A percentile compares a stretch with the other conserved stretches of the same genome.
Conservation (phyloP, 2,797 vertebrate species). For the Myoxocephalus aenaeus region DNA sequence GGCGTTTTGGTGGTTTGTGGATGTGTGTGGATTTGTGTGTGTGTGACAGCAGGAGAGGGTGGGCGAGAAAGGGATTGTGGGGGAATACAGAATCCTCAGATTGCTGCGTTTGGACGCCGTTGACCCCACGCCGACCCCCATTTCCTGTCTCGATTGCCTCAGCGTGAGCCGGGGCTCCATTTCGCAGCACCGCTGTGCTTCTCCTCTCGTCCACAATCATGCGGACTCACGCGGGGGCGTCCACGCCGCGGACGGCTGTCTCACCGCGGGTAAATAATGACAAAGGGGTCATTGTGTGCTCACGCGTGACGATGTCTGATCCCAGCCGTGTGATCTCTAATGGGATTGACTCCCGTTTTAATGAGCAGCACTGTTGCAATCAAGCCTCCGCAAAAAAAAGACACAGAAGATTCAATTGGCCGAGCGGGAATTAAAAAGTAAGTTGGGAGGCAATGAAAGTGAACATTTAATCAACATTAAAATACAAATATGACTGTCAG, state of each 20-base stretch:
- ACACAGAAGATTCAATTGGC: conserved; percentile 11
- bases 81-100: conserved; percentile 70
- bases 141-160: conserved; percentile 81
- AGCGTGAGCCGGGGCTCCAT: conserved; percentile 71
- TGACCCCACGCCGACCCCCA: conserved; percentile 76
- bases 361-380: conserved; percentile 30
- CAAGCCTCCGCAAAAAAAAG: conserved; percentile 11
- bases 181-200: conserved; percentile 60
- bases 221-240: conserved; percentile 59
- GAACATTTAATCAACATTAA: conserved; percentile 39
- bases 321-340: conserved; percentile 34
- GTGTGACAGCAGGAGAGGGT: conserved; percentile 41
- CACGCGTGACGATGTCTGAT: conserved; percentile 13
- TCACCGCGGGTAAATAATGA: conserved; percentile 67
- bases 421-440: conserved; percentile 15
- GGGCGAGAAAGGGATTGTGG: conserved; percentile 54
- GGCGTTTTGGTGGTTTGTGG: conserved; percentile 22
- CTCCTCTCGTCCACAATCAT: conserved; percentile 52
- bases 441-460: conserved; percentile 19
- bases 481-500: conserved; percentile 22
- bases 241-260: conserved; percentile 45
- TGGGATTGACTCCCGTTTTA: conserved; percentile 33
- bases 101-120: conserved; percentile 67
- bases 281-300: conserved; percentile 54
- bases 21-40: conserved; percentile 20